These are phyloP conservation scores for Rhynchotus rufescens DNA, from an alignment of 2,797 vertebrate genomes.

Conservation along the genomic window DNA sequence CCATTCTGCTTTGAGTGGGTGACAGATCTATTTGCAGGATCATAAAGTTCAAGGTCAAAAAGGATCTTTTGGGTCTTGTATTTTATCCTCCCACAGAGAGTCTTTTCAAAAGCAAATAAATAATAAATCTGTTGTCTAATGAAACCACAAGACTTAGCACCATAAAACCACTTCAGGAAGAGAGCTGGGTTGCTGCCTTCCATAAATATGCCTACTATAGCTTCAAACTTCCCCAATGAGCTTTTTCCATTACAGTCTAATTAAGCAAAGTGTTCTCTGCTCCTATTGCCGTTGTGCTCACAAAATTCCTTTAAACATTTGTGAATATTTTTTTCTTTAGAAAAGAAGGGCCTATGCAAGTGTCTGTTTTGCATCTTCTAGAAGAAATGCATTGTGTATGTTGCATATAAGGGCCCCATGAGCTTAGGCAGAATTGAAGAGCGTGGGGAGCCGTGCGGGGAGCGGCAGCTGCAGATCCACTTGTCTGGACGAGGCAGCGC, in stretches of 20 bases:
- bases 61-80: background rate
- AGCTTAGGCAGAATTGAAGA: background rate
- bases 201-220: background rate
- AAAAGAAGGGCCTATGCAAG: background rate
- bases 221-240: background rate
- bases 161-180: background rate
- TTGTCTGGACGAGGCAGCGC: background rate
- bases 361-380: background rate
- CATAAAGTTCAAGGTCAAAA: background rate
- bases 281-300: background rate
- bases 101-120: background rate
- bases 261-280: background rate
- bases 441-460: background rate
- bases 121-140: background rate
- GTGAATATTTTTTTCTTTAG: background rate
- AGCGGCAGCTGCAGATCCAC: no score
- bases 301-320: background rate
- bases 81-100: background rate
- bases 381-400: background rate
- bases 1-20: background rate
- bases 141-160: background rate
- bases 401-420: background rate
- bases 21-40: background rate
- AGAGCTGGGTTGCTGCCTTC: background rate
- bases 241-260: conserved; percentile 6